Conservation (phyloP, 92 coral and sea anemone species). For the Phymanthus crucifer region DNA sequence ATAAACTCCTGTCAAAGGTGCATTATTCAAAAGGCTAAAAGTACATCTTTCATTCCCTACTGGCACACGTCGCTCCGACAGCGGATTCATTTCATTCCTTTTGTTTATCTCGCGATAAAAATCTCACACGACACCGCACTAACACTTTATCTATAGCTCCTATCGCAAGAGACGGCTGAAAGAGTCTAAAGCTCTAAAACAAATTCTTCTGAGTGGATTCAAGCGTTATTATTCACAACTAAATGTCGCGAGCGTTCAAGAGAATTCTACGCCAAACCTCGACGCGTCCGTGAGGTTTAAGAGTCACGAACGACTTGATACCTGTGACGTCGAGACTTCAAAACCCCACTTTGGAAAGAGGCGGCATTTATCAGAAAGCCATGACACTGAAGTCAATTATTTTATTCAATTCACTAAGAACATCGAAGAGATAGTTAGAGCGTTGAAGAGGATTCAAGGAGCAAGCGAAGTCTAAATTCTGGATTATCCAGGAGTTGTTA, state of each 20-base stretch:
- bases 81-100: neutral
- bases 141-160: neutral
- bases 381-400: neutral
- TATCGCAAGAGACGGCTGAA: neutral
- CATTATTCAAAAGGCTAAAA: neutral
- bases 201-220: neutral
- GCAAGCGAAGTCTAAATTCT: neutral
- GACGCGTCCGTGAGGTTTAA: slow-evolving; percentile 25
- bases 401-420: neutral
- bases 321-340: neutral
- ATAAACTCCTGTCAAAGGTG: neutral
- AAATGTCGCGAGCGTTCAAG: neutral
- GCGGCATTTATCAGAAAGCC: neutral
- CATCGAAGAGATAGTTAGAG: neutral
- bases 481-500: neutral
- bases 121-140: neutral
- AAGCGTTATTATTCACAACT: neutral
- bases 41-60: neutral
- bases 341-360: neutral
- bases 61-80: neutral
- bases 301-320: neutral
- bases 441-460: neutral
- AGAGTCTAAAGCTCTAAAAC: neutral
- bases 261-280: slow-evolving; percentile 32
- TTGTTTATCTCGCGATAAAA: neutral